Conservation (phyloP, 1,140 invertebrate genomes). For the Euborellia annulipes region DNA sequence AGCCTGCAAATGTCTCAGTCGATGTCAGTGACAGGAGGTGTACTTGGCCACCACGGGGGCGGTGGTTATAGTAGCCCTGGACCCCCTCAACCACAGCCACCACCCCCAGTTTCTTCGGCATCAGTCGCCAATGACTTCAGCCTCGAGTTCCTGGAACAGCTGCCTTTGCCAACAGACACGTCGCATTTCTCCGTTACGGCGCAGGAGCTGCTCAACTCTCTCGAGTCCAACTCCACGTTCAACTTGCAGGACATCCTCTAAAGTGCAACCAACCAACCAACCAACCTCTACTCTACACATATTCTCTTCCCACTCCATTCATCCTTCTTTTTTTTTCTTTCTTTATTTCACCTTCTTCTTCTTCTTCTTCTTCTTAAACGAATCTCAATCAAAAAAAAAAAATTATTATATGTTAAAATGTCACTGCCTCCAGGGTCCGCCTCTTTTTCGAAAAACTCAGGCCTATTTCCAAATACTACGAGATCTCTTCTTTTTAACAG, state of each 20-base stretch:
- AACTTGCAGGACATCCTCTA: constrained; percentile 34
- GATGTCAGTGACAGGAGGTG: constrained; percentile 22
- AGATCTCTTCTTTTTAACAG: too few relatives aligned
- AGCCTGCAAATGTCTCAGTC: constrained; percentile 34
- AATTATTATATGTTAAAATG: neutral
- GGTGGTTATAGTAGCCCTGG: constrained; percentile 18
- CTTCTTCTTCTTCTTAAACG: neutral
- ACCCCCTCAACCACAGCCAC: neutral
- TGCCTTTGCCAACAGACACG: constrained; percentile 44
- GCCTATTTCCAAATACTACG: too few relatives aligned
- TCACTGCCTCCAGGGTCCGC: neutral
- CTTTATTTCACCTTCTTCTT: neutral
- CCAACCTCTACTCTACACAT: neutral
- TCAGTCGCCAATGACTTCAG: constrained; percentile 38
- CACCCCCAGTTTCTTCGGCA: neutral
- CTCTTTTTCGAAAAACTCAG: too few relatives aligned
- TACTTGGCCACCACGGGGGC: constrained; percentile 13
- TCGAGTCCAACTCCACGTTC: constrained; percentile 36
- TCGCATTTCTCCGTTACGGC: constrained; percentile 44
- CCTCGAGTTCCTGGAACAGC: constrained; percentile 64
- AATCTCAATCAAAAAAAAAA: neutral
- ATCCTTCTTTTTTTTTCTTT: too few relatives aligned
- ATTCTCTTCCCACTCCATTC: neutral
- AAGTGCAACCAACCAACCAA: constrained; percentile 8
- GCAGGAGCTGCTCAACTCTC: constrained; percentile 59